Evolutionary conservation across 2,113 vertebrate genomes (phyloP).

Genomic region (Carettochelys insculpta): DNA sequence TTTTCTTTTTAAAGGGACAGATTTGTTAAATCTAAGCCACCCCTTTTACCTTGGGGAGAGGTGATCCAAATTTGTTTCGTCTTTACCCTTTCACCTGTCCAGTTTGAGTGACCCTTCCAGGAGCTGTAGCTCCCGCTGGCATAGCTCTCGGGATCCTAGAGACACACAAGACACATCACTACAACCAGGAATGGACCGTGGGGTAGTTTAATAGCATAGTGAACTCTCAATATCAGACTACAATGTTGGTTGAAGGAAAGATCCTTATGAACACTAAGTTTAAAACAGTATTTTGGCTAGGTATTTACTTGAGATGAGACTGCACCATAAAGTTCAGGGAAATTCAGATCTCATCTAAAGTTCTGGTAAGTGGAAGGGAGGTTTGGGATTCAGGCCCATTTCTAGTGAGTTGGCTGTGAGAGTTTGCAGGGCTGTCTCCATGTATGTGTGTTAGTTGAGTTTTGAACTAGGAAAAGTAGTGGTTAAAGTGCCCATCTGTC

Average conservation of each 20-base stretch:
- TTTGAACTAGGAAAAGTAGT: fast-evolving
- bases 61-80: no score
- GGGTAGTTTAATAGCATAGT: no score
- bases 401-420: not conserved
- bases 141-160: no score
- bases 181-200: no score
- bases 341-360: not conserved
- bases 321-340: not conserved
- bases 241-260: not conserved
- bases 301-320: not conserved
- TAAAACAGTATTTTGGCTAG: not conserved
- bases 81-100: no score
- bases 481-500: no score
- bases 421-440: not conserved
- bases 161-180: no score
- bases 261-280: not conserved
- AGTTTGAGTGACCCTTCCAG: no score
- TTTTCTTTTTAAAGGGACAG: no score
- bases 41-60: no score
- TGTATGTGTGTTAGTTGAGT: fast-evolving
- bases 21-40: no score
- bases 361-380: not conserved
- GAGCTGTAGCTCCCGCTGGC: no score
- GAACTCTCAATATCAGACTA: not conserved
- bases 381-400: not conserved